Conservation (phyloP, 2,888 invertebrate genomes). For the Unio pictorum region DNA sequence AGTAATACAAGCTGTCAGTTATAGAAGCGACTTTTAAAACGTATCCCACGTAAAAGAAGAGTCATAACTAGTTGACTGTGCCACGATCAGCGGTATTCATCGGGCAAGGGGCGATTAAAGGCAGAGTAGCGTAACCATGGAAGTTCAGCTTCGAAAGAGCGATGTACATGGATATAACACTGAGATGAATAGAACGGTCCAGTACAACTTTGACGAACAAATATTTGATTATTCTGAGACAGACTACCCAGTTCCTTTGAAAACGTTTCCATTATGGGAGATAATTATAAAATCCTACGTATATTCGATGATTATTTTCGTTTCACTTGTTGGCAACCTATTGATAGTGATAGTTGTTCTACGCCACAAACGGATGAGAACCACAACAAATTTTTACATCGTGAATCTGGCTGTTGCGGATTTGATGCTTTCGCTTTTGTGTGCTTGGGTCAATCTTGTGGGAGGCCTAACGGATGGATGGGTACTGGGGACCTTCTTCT, state of each 20-base stretch:
- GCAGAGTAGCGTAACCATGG: too few species aligned
- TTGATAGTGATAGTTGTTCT: conserved; percentile 56
- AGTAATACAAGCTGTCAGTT: too few species aligned
- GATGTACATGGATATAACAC: too few species aligned
- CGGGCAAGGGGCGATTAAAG: too few species aligned
- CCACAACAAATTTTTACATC: conserved; percentile 68
- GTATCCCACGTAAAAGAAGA: too few species aligned
- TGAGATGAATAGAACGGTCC: too few species aligned
- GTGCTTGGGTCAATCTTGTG: conserved; percentile 84
- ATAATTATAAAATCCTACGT: conserved; percentile 50
- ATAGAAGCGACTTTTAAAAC: too few species aligned
- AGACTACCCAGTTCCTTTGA: conserved; percentile 39
- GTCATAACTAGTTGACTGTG: too few species aligned
- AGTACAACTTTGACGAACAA: too few species aligned
- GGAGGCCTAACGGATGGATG: conserved; percentile 85
- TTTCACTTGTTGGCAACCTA: conserved; percentile 58
- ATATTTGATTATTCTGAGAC: conserved; percentile 11
- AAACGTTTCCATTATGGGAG: conserved; percentile 51
- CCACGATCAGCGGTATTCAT: too few species aligned
- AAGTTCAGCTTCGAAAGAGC: too few species aligned
- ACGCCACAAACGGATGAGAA: conserved; percentile 60
- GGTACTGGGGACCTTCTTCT: conserved; percentile 82
- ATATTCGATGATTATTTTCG: conserved; percentile 49
- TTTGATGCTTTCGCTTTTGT: conserved; percentile 72
- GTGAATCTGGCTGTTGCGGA: conserved; percentile 67